These are phyloP conservation scores for Anhinga anhinga DNA, from an alignment of 2,113 vertebrate species.

Conservation along the genomic window DNA sequence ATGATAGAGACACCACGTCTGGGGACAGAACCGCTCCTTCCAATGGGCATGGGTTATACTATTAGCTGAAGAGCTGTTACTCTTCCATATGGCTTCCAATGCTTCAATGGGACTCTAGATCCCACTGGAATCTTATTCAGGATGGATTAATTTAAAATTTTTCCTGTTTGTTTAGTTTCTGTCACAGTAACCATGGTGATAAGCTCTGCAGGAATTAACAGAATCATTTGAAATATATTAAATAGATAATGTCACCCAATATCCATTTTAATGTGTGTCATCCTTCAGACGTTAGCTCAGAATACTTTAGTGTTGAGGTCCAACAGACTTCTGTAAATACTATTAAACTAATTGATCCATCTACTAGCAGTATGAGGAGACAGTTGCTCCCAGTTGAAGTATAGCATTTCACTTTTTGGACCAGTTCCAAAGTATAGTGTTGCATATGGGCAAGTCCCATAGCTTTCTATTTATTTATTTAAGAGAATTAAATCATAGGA, in stretches of 20 bases:
- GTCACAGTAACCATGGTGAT: slow-evolving; percentile 8
- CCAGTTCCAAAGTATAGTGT: neutral
- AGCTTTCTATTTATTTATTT: slow-evolving; percentile 29
- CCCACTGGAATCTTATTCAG: neutral
- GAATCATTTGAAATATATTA: neutral
- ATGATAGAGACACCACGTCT: neutral
- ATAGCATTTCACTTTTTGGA: slow-evolving; percentile 6
- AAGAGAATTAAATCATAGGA: neutral
- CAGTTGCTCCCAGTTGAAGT: neutral
- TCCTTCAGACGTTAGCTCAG: neutral
- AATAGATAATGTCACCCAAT: neutral
- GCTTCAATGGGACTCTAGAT: neutral
- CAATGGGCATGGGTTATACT: neutral
- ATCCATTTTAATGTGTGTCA: neutral
- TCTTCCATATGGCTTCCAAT: neutral
- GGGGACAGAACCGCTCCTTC: neutral
- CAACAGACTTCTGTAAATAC: neutral
- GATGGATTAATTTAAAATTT: neutral
- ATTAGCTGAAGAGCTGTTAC: neutral
- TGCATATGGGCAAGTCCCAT: neutral
- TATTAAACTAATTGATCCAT: neutral
- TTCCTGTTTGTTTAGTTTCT: slow-evolving; percentile 17
- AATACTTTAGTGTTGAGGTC: neutral
- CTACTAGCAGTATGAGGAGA: neutral
- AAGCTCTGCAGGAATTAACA: slow-evolving; percentile 20